Percentiles rank a stretch among this genome's conserved stretches.
Evolutionary conservation across 2,797 vertebrate genomes (phyloP).

Genomic region (Hoplostethus mediterraneus): DNA sequence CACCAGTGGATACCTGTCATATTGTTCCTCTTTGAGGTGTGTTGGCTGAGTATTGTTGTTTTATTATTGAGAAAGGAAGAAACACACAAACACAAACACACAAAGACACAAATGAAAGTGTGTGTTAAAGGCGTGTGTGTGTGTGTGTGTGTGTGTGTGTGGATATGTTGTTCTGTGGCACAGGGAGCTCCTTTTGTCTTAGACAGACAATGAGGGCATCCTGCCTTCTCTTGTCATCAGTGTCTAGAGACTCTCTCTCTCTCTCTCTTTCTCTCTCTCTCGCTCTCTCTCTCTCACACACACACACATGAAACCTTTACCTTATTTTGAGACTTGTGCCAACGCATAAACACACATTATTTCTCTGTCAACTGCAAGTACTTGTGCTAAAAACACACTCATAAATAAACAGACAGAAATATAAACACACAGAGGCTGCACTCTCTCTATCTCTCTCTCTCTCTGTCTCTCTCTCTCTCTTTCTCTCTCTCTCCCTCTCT

Average conservation of each 20-base stretch:
- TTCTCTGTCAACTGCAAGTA: conserved; percentile 32
- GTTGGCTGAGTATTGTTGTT: conserved; percentile 4
- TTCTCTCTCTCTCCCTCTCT: too few relatives aligned
- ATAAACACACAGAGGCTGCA: neutral
- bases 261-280: neutral
- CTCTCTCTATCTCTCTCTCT: neutral
- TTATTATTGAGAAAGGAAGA: conserved; percentile 1
- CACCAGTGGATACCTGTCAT: neutral
- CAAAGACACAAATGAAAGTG: conserved; percentile 9
- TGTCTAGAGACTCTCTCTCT: conserved; percentile 50
- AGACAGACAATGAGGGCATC: conserved; percentile 71
- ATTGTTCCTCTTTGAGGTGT: neutral
- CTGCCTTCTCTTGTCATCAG: conserved; percentile 64
- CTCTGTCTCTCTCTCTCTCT: too few relatives aligned
- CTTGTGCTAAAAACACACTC: conserved; percentile 40
- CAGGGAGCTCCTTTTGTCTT: conserved; percentile 69
- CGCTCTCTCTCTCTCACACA: neutral
- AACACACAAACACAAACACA: neutral
- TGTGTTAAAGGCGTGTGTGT: conserved; percentile 9
- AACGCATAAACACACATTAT: conserved; percentile 39
- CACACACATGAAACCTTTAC: conserved; percentile 28
- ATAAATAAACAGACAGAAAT: conserved; percentile 31
- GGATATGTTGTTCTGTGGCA: conserved; percentile 49
- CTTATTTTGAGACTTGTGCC: conserved; percentile 27
- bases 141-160: neutral